Base-by-base conservation (phyloP, 2,888 invertebrate species). In the Byasa hedistus region DNA sequence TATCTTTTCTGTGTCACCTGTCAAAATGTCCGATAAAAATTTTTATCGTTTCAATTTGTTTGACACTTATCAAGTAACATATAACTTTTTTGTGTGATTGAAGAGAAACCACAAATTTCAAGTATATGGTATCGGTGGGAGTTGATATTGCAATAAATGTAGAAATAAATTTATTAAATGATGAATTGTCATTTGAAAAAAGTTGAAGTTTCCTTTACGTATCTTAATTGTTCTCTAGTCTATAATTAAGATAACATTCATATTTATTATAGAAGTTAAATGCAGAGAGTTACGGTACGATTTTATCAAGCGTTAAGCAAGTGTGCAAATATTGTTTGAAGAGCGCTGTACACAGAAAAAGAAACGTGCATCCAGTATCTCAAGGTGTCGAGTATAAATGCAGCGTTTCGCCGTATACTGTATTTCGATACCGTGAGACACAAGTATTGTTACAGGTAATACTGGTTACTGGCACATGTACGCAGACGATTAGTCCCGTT, bases 1-100 rank as follows among this genome's bases (percentile, higher is more conserved):
- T 73, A 71, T 75, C 74, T 75, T 68, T 65, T 77, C 70, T 77
- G 71, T 80, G 80, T 70, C 84, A 87, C 83, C 85, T 91, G 90
- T 87, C 90, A 87, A 84, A 75, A 71, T 84, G 84, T 87, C 87
- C 79, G 79, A 80, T 86, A 83, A 79, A 75, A 78, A 2, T 2
- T 76, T 80, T 81, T 87, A 87, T 88, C 85, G 73, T 69, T 77
- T 74, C 75, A 76, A 79, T 76, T 56, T 55, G 56, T 63, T 27
- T 24, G 52, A 60, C 64, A 56, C 57, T 52, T 36, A 59, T 64
- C 39, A 52, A 32, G 32, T 57, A 52, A 51, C 60, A 60, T 64
- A 39, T 64, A 52, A 23, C 48, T 48, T 62, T n/a, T 48, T 62
- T n/a, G 51, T 55, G 44, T 62, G 64, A 64, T 64, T 32, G 51